Conservation (phyloP, 1,140 invertebrate species). For the Solenopsis fugax region DNA sequence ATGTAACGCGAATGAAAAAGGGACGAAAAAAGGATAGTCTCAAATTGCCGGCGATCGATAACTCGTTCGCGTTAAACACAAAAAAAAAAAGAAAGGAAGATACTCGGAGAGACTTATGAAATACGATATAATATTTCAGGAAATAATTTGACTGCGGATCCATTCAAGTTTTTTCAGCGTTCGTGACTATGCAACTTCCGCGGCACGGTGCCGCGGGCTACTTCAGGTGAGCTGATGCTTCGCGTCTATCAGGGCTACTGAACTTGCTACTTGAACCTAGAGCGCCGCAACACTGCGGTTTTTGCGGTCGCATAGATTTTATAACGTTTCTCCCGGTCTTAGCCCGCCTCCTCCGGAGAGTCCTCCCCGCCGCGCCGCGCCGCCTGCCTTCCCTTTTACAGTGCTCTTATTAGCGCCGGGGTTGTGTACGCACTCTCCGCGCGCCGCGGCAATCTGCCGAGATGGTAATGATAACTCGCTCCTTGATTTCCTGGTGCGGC, state of each 20-base stretch:
- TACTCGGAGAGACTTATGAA: background rate
- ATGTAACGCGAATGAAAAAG: background rate
- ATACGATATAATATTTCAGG: constrained; percentile 1
- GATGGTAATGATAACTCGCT: constrained; percentile 80
- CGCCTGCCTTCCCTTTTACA: constrained; percentile 50
- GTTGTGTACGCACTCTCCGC: constrained; percentile 58
- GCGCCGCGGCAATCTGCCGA: constrained; percentile 69
- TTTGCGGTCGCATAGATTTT: constrained; percentile 80
- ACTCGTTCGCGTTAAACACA: background rate
- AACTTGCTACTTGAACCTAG: constrained; percentile 81
- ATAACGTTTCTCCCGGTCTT: constrained; percentile 73
- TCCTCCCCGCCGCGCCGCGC: background rate
- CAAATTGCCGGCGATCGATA: background rate
- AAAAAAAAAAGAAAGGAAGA: background rate
- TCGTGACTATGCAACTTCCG: constrained; percentile 43
- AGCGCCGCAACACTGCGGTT: constrained; percentile 74
- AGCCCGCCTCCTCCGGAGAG: constrained; percentile 15
- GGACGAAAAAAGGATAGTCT: background rate
- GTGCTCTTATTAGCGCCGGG: constrained; percentile 73
- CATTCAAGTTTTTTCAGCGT: constrained; percentile 34
- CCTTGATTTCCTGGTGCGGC: constrained; percentile 81
- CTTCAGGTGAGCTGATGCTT: background rate
- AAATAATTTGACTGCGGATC: constrained; percentile 21
- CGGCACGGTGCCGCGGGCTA: background rate
- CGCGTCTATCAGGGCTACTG: constrained; percentile 78